Conservation (phyloP, 2,888 invertebrate genomes). For the Acleris laterana region DNA sequence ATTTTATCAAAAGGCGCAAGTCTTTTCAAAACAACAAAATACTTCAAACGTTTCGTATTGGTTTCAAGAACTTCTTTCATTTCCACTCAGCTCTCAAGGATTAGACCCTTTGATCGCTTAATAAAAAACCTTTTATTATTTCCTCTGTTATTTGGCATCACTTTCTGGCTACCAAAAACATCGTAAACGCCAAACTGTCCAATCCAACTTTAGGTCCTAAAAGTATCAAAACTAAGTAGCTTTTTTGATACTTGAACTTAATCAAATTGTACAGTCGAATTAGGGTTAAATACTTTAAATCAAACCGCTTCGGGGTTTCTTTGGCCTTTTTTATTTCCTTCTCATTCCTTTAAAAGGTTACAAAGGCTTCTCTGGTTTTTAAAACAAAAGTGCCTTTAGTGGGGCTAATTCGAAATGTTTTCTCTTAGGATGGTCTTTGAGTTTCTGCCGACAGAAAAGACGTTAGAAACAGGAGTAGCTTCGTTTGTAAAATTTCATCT, state of each 20-base stretch:
- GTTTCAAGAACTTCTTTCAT: slow-evolving; percentile 29
- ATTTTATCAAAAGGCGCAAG: no score
- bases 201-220: not conserved
- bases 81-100: slow-evolving; percentile 23
- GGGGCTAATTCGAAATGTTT: not conserved
- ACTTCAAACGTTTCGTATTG: slow-evolving; percentile 2
- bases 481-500: no score
- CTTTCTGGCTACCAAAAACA: slow-evolving; percentile 9
- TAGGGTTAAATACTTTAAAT: slow-evolving; percentile 40
- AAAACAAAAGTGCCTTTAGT: not conserved
- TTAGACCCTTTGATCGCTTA: slow-evolving; percentile 33
- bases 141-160: slow-evolving; percentile 11
- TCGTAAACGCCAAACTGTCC: not conserved
- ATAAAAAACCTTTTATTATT: slow-evolving; percentile 29
- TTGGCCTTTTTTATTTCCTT: slow-evolving; percentile 19
- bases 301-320: slow-evolving; percentile 24
- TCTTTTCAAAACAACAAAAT: not conserved
- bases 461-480: no score
- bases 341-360: slow-evolving; percentile 29
- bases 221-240: not conserved
- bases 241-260: slow-evolving; percentile 1
- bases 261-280: slow-evolving; percentile 38
- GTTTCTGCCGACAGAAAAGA: no score
- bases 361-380: slow-evolving; percentile 10
- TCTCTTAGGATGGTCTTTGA: not conserved